A percentile compares a stretch with the other conserved stretches of the same genome.
Conservation (phyloP, 2,888 invertebrate genomes). For the Dasysyrphus albostriatus region DNA sequence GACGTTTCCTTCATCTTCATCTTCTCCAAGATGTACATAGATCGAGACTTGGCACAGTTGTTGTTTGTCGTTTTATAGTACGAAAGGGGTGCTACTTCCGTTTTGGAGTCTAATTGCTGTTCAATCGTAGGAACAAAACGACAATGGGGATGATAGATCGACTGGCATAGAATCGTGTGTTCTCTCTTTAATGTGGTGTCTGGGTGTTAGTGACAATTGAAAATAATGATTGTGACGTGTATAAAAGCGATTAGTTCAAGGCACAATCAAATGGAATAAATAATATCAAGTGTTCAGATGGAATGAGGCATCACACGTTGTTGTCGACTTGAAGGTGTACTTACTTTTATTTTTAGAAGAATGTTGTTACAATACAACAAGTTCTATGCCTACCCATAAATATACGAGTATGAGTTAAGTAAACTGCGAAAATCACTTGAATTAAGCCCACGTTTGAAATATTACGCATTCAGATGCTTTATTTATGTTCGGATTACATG, state of each 20-base stretch:
- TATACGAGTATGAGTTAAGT: not conserved
- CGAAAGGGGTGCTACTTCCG: not conserved
- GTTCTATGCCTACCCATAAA: no score
- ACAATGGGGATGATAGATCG: slow-evolving; percentile 30
- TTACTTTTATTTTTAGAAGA: no score
- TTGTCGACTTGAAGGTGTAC: no score
- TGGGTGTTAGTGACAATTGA: slow-evolving; percentile 31
- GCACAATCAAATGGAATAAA: not conserved
- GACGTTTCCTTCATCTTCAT: slow-evolving; percentile 17
- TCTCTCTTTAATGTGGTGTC: not conserved
- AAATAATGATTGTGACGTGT: slow-evolving; percentile 12
- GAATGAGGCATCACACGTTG: not conserved
- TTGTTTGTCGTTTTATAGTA: not conserved
- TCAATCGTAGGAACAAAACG: slow-evolving; percentile 7
- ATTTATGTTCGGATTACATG: slow-evolving; percentile 20
- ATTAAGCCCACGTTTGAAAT: not conserved
- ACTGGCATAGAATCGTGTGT: not conserved
- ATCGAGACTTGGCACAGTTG: slow-evolving; percentile 22
- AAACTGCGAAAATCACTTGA: not conserved
- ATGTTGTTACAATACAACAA: no score
- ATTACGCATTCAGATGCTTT: slow-evolving; percentile 14
- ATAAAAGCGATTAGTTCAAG: slow-evolving; percentile 2
- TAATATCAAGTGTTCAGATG: not conserved
- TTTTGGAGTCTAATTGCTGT: slow-evolving; percentile 26
- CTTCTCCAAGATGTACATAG: not conserved